A percentile compares a stretch with the other conserved stretches of the same genome.
Evolutionary conservation across 2,797 vertebrate species (phyloP).

Genomic region (Gymnopithys bicolor): DNA sequence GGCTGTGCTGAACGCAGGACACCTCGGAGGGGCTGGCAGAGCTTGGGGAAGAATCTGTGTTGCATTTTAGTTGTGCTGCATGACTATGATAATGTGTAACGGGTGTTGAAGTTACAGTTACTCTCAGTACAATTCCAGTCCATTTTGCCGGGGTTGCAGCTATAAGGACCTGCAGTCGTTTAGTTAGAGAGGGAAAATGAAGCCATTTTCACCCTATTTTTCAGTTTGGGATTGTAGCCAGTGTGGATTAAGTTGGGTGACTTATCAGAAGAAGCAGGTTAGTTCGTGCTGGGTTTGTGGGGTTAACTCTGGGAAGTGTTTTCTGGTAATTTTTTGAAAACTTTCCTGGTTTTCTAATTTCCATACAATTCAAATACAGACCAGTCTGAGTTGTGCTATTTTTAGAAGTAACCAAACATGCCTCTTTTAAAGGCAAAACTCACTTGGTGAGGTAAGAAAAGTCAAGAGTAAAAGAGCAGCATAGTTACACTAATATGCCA

Average conservation of each 20-base stretch:
- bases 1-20: neutral
- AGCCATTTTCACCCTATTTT: constrained; percentile 14
- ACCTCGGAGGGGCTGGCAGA: neutral
- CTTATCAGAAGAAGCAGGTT: neutral
- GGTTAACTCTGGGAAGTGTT: neutral
- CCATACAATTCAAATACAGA: neutral
- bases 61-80: neutral
- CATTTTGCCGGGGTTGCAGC: neutral
- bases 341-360: neutral
- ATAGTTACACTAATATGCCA: constrained; percentile 52
- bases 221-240: neutral
- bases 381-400: neutral
- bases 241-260: neutral
- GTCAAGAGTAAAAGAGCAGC: constrained; percentile 71
- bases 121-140: neutral
- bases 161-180: neutral
- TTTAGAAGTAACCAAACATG: constrained; percentile 5
- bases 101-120: neutral
- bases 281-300: neutral
- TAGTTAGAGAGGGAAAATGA: neutral
- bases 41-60: neutral
- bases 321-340: neutral
- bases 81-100: neutral
- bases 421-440: constrained; percentile 24
- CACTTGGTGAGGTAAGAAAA: constrained; percentile 21